Conservation (phyloP, 2,797 vertebrate genomes). For the Amazona ochrocephala region DNA sequence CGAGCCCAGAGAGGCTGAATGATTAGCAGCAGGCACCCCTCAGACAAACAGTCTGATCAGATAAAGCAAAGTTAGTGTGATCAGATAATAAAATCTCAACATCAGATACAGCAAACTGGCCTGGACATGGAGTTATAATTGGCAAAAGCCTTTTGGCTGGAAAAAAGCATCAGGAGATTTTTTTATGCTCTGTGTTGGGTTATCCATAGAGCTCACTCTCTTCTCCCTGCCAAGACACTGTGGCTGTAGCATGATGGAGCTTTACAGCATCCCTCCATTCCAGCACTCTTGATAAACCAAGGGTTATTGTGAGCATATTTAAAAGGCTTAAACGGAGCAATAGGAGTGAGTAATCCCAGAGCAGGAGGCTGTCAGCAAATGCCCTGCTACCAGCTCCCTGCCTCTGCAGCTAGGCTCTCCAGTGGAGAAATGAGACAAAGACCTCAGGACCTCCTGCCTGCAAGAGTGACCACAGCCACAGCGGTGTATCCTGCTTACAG, state of each 20-base stretch:
- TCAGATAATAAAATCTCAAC: neutral
- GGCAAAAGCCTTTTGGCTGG: neutral
- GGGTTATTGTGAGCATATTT: neutral
- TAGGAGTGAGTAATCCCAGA: neutral
- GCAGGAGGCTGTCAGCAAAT: neutral
- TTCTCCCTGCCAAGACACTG: neutral
- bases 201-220: neutral
- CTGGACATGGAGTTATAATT: neutral
- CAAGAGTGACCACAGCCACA: neutral
- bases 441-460: neutral
- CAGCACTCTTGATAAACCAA: neutral
- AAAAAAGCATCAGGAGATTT: neutral
- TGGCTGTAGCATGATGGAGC: neutral
- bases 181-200: neutral
- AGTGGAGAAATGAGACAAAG: neutral
- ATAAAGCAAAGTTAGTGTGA: neutral
- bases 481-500: neutral
- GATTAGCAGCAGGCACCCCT: neutral
- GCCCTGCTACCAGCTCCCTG: neutral
- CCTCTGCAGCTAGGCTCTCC: neutral
- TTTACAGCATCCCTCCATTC: neutral
- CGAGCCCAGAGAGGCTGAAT: neutral
- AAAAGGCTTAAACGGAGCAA: neutral
- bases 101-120: neutral
- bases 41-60: neutral